phyloP scores from a whole-genome alignment of 2,797 vertebrate species.

The Lutjanus campechanus region DNA sequence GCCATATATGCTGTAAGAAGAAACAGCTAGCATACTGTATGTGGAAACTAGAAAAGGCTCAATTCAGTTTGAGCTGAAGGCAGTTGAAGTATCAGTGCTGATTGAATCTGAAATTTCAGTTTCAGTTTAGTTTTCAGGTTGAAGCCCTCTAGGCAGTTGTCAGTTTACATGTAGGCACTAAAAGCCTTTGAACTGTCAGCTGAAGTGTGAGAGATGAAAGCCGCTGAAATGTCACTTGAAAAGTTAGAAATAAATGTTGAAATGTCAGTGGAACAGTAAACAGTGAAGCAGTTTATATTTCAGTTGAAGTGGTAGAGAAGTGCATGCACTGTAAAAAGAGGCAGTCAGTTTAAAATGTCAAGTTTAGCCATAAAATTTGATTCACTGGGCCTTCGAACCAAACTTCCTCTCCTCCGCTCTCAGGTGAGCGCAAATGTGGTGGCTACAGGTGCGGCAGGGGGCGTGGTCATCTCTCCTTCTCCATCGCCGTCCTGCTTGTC shows the following conservation, averaged over 20 bases:
- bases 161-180: not conserved
- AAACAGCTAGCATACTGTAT: not conserved
- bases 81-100: too few relatives aligned
- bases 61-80: not conserved
- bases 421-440: constrained; percentile 77
- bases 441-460: constrained; percentile 67
- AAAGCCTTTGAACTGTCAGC: not conserved
- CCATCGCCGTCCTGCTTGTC: constrained; percentile 96
- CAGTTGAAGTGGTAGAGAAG: not conserved
- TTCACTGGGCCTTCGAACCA: not conserved
- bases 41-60: not conserved
- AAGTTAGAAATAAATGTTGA: not conserved
- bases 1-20: not conserved
- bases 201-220: too few relatives aligned
- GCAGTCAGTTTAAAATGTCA: not conserved
- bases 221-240: not conserved
- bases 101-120: too few relatives aligned
- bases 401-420: not conserved
- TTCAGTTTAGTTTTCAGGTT: too few relatives aligned
- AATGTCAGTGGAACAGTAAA: not conserved
- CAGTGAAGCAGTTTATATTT: not conserved
- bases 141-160: too few relatives aligned
- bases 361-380: not conserved
- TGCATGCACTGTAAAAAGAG: not conserved
- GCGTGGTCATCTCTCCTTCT: constrained; percentile 92